Evolutionary conservation across 2,797 vertebrate species (phyloP).

Genomic region (Pelodytes ibericus): DNA sequence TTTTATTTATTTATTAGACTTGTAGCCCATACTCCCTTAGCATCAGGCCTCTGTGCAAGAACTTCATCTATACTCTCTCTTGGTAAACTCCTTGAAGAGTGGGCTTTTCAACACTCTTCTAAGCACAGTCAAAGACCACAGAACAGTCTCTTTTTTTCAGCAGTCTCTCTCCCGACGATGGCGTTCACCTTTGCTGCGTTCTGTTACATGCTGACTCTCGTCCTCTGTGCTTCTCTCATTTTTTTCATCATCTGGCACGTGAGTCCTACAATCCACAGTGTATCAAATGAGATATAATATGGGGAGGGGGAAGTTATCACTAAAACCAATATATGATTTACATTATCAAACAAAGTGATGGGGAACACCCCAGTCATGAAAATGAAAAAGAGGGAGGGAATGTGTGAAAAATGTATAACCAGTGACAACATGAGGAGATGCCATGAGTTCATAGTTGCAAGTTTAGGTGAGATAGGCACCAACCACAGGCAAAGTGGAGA

Average conservation of each 20-base stretch:
- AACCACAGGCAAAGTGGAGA: not conserved
- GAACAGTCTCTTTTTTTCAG: not conserved
- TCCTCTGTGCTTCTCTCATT: conserved; percentile 75
- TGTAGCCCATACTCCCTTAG: not conserved
- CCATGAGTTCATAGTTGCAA: not conserved
- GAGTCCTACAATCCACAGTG: conserved; percentile 57
- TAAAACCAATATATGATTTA: not conserved
- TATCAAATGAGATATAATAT: not conserved
- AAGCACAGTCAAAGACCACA: not conserved
- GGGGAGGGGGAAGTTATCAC: not conserved
- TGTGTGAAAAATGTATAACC: not conserved
- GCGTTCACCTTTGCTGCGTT: conserved; percentile 74
- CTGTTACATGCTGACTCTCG: conserved; percentile 75
- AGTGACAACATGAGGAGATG: not conserved
- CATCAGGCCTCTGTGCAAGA: conserved; percentile 10
- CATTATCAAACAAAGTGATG: not conserved
- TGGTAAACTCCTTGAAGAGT: not conserved
- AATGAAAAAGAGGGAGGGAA: not conserved
- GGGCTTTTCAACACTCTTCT: not conserved
- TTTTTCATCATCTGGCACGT: conserved; percentile 77
- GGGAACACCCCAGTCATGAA: not conserved
- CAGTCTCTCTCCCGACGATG: conserved; percentile 57
- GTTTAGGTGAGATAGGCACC: not conserved
- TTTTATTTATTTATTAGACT: not conserved
- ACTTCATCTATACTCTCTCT: not conserved